A percentile compares a stretch with the other conserved stretches of the same genome.
phyloP scores from a whole-genome alignment of 1,140 invertebrate genomes.

The Lasioglossum albipes region DNA sequence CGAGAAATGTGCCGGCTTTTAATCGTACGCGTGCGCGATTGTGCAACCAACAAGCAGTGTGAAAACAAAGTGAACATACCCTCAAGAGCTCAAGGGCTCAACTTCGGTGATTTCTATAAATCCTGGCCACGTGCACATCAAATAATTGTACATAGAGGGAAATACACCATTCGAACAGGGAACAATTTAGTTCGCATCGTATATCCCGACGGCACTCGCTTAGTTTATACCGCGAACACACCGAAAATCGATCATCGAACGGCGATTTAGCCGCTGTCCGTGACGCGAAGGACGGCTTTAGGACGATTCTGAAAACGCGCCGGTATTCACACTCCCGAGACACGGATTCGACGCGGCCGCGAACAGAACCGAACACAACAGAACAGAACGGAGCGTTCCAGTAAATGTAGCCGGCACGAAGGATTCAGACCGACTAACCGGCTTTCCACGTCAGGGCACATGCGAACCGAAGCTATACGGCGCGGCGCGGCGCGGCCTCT shows the following conservation, averaged over 20 bases:
- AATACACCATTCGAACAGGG: background rate
- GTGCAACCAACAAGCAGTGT: background rate
- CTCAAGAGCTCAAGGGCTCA: background rate
- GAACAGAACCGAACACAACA: background rate
- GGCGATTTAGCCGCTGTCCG: background rate
- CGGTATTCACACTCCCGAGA: background rate
- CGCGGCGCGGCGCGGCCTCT: constrained; percentile 67
- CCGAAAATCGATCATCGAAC: background rate
- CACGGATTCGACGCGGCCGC: background rate
- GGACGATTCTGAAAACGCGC: background rate
- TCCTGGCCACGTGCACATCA: constrained; percentile 18
- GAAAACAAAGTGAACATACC: constrained; percentile 20
- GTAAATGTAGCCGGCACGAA: constrained; percentile 57
- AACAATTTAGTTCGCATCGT: background rate
- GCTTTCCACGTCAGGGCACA: constrained; percentile 71
- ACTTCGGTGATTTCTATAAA: background rate
- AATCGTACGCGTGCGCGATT: background rate
- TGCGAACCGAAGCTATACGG: constrained; percentile 58
- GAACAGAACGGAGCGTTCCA: background rate
- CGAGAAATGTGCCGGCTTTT: too few species aligned
- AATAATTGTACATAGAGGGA: background rate
- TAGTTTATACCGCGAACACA: background rate
- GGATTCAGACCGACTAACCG: constrained; percentile 76
- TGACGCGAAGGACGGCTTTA: background rate
- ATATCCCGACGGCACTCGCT: background rate